phyloP scores from a whole-genome alignment of 2,797 vertebrate genomes.

The Fringilla coelebs region DNA sequence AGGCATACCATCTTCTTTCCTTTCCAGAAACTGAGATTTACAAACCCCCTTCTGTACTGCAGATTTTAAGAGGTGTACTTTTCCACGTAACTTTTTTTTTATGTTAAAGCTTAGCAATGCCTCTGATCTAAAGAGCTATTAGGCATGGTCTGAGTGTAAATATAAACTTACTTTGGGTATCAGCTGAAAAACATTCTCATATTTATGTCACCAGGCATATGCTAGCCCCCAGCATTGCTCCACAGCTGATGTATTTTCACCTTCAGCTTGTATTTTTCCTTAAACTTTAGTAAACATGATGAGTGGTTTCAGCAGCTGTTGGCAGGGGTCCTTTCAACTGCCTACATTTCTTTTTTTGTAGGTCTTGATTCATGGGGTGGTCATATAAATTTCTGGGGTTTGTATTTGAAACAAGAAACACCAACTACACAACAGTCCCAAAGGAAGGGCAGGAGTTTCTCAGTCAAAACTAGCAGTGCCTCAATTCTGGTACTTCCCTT shows the following conservation, averaged over 20 bases:
- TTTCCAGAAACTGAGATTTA: neutral
- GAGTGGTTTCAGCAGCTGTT: neutral
- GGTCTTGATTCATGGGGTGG: neutral
- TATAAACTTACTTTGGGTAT: neutral
- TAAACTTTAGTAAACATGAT: neutral
- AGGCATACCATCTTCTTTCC: neutral
- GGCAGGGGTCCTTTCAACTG: neutral
- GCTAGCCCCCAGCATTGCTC: neutral
- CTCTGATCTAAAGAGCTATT: neutral
- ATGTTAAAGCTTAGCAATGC: neutral
- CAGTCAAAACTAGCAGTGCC: neutral
- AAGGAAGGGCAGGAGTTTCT: neutral
- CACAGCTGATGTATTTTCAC: conserved; percentile 5
- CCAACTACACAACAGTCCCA: neutral
- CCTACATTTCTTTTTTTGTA: neutral
- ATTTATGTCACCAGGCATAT: neutral
- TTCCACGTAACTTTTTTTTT: neutral
- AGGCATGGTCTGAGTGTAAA: neutral
- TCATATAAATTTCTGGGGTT: neutral
- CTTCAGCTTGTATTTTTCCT: neutral
- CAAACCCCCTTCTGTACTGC: neutral
- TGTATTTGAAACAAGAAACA: neutral
- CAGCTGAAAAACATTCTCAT: neutral
- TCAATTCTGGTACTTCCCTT: neutral
- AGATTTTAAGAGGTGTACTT: neutral